Evolutionary conservation across 2,797 vertebrate genomes (phyloP).

Genomic region (Hippoglossus hippoglossus): DNA sequence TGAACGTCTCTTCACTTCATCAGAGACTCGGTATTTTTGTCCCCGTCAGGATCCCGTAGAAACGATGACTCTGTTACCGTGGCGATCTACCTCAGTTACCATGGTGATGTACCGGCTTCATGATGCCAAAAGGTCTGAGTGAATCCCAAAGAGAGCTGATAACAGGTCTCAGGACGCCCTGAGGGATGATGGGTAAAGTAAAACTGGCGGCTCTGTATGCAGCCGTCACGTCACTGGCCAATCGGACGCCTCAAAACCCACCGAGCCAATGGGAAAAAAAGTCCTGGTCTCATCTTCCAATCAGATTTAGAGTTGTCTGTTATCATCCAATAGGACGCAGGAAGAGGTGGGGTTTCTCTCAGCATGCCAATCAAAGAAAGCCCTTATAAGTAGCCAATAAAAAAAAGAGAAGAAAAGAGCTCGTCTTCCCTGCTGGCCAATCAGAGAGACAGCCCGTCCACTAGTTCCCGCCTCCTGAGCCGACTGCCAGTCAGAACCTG

Average conservation of each 20-base stretch:
- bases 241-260: neutral
- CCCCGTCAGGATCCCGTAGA: neutral
- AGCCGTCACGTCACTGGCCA: slow-evolving; percentile 25
- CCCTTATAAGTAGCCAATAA: slow-evolving; percentile 62
- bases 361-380: slow-evolving; percentile 56
- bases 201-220: slow-evolving; percentile 4
- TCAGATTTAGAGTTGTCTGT: slow-evolving; percentile 15
- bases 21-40: neutral
- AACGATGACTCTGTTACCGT: neutral
- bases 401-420: slow-evolving; percentile 15
- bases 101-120: neutral
- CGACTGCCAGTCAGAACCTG: slow-evolving; percentile 60
- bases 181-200: slow-evolving; percentile 43
- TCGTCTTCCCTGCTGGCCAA: slow-evolving; percentile 40
- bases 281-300: slow-evolving; percentile 3
- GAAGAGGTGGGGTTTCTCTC: slow-evolving; percentile 41
- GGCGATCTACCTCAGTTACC: neutral
- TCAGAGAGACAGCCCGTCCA: slow-evolving; percentile 69
- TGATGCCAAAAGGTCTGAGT: neutral
- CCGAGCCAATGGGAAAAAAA: slow-evolving; percentile 27
- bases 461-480: slow-evolving; percentile 39
- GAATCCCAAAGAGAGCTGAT: neutral
- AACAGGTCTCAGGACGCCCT: slow-evolving; percentile 16
- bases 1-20: too few relatives aligned
- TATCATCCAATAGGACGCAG: slow-evolving; percentile 29